phyloP scores from a whole-genome alignment of 2,888 invertebrate species.

The Chrysotoxum bicinctum region DNA sequence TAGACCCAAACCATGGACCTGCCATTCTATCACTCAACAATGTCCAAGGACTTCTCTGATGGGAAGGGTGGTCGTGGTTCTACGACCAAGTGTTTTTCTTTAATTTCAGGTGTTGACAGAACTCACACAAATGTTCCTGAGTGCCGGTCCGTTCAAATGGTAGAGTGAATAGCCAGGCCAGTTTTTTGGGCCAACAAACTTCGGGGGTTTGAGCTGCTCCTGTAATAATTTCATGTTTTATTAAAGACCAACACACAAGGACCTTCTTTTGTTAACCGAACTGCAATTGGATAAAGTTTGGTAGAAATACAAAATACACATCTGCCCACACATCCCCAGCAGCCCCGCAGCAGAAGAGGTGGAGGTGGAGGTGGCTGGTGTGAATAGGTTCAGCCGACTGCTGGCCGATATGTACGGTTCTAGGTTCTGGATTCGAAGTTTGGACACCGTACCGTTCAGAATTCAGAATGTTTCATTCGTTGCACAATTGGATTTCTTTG shows the following conservation, averaged over 20 bases:
- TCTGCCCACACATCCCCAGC: not conserved
- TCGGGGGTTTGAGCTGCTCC: slow-evolving; percentile 39
- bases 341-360: not conserved
- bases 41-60: slow-evolving; percentile 13
- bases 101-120: slow-evolving; percentile 74
- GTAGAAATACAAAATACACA: slow-evolving; percentile 9
- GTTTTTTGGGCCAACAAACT: slow-evolving; percentile 58
- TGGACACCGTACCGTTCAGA: not conserved
- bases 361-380: not conserved
- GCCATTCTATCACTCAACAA: slow-evolving; percentile 41
- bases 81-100: slow-evolving; percentile 69
- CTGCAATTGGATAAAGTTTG: slow-evolving; percentile 67
- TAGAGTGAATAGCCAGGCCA: slow-evolving; percentile 17
- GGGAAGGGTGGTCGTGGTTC: not conserved
- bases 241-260: slow-evolving; percentile 64
- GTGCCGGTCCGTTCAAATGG: slow-evolving; percentile 3
- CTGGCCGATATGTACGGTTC: not conserved
- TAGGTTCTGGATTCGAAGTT: not conserved
- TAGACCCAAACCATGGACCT: slow-evolving; percentile 34
- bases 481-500: slow-evolving; percentile 71
- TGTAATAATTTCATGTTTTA: slow-evolving; percentile 73
- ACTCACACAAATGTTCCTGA: slow-evolving; percentile 53
- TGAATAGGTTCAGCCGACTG: slow-evolving; percentile 21
- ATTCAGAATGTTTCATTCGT: slow-evolving; percentile 69
- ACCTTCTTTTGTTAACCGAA: slow-evolving; percentile 64